Evolutionary conservation across 2,113 vertebrate genomes (phyloP).

Genomic region (Trichechus manatus): DNA sequence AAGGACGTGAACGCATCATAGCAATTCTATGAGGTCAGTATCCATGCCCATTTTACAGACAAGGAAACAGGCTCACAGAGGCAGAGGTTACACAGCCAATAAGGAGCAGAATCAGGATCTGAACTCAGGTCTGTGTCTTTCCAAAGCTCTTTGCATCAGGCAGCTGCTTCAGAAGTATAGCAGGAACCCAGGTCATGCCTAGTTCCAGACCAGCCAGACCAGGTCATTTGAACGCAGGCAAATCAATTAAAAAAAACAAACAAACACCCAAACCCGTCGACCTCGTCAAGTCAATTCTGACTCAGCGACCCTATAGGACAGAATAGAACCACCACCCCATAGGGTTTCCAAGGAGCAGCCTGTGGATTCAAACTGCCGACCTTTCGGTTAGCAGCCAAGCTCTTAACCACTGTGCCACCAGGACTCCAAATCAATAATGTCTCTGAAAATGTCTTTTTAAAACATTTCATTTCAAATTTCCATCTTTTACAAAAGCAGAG

Average conservation of each 20-base stretch:
- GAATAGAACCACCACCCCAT: too few species aligned
- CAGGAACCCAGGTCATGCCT: neutral
- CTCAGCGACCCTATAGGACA: too few species aligned
- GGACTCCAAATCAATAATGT: neutral
- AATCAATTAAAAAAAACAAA: neutral
- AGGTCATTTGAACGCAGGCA: neutral
- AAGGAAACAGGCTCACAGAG: neutral
- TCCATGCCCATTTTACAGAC: neutral
- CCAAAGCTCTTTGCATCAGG: neutral
- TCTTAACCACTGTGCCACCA: too few species aligned
- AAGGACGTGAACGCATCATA: neutral
- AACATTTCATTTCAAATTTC: neutral
- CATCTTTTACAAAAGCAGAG: neutral
- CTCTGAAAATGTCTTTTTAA: neutral
- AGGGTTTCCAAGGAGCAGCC: too few species aligned
- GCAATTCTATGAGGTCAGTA: neutral
- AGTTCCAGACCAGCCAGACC: neutral
- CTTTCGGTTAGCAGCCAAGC: too few species aligned
- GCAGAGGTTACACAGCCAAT: neutral
- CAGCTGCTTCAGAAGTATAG: neutral
- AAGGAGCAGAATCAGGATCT: neutral
- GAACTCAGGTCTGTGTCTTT: neutral
- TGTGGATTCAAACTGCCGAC: too few species aligned
- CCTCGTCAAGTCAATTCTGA: too few species aligned
- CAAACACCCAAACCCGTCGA: too few species aligned